These are phyloP conservation scores for Morpho deidamia DNA, from an alignment of 2,888 invertebrate species.

Conservation along the genomic window DNA sequence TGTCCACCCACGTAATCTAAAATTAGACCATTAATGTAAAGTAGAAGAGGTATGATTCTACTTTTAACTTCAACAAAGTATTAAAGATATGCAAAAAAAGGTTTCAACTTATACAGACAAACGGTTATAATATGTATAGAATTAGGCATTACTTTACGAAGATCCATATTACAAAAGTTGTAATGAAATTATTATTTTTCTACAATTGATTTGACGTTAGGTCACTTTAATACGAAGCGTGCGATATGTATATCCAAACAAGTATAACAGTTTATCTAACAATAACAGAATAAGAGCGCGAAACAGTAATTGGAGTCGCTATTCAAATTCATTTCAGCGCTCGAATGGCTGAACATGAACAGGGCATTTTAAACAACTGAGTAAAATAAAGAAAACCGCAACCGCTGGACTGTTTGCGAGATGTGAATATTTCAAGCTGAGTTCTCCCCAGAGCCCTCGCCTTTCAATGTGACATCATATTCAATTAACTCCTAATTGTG, in stretches of 20 bases:
- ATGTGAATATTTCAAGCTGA: conserved; percentile 18
- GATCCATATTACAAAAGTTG: too few relatives aligned
- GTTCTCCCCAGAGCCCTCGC: conserved; percentile 21
- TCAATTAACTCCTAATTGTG: conserved; percentile 58
- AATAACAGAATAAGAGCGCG: too few relatives aligned
- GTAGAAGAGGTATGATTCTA: too few relatives aligned
- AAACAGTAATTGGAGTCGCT: too few relatives aligned
- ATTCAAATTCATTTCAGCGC: conserved; percentile 2
- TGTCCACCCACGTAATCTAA: conserved; percentile 95
- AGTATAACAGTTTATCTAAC: too few relatives aligned
- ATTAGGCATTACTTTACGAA: too few relatives aligned
- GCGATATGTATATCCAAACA: too few relatives aligned
- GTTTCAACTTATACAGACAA: too few relatives aligned
- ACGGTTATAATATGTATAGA: too few relatives aligned
- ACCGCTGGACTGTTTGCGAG: conserved; percentile 9
- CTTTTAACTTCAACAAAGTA: neutral
- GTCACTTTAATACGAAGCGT: too few relatives aligned
- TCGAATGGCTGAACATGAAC: neutral
- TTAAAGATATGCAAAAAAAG: neutral
- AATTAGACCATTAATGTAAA: conserved; percentile 29
- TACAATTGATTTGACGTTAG: too few relatives aligned
- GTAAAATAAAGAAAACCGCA: conserved; percentile 16
- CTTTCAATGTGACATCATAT: conserved; percentile 45
- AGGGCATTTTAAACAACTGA: conserved; percentile 8
- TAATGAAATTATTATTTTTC: too few relatives aligned